Base-by-base conservation (phyloP, 2,888 invertebrate genomes). In the Cyclophora punctaria region DNA sequence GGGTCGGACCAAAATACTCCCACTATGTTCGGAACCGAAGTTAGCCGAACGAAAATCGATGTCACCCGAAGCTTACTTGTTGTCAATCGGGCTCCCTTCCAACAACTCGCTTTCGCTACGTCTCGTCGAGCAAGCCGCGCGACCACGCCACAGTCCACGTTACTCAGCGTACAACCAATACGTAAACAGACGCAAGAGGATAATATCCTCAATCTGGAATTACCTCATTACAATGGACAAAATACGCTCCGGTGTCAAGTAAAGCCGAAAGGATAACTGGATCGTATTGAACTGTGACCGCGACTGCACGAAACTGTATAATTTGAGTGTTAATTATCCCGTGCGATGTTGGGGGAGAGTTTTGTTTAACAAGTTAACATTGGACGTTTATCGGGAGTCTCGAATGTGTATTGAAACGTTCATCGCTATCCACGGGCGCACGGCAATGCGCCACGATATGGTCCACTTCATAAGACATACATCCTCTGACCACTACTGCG, bases 401-500 rank as follows among this genome's bases (percentile, higher is more conserved):
- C 88, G 87, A 87, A 88, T 88, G 88, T 88, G 88, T 87, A 86
- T 88, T 82, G 88, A 88, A 84, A 83, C 88, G 81, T 88, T 88
- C 54, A 88, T 80, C 78, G 88, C 88, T 71, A 88, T 88, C 67
- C 88, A 88, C 86, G 88, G 88, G 83, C 91, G 92, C 86, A 91
- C 92, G 91, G 93, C 93, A 90, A 93, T 93, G 93, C 92, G 93
- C 91, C 91, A 92, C 90, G 91, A 93, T 82, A 85, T 92, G 80
- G 87, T 91, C 77, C 91, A 93, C 71, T 93, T 93, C 73, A 94
- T 94, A 83, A 89, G 93, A 74, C 93, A 94, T 85, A 94, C 94
- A 58, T 93, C 93, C 62, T 94, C 94, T 63, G 93, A 94, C 66
- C 94, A 94, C 77, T 94, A 93, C 78, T 92, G 93, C 90, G 94